Conservation (phyloP, 2,797 vertebrate genomes). For the Helarctos malayanus region DNA sequence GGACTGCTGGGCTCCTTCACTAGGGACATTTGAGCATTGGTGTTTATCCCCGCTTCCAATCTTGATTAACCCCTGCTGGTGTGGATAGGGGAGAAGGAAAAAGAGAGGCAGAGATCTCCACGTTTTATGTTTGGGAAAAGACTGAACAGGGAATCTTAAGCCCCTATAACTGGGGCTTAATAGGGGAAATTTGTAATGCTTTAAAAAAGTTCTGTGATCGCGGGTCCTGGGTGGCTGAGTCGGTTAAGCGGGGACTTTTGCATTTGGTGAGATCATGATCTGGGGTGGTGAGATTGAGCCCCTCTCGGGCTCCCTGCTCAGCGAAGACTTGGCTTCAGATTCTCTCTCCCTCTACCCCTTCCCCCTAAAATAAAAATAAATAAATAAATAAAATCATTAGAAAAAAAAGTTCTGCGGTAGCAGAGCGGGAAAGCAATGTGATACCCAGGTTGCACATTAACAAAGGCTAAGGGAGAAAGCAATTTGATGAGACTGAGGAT, state of each 20-base stretch:
- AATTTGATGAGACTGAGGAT: background rate
- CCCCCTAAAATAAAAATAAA: background rate
- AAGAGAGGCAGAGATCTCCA: background rate
- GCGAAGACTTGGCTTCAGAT: background rate
- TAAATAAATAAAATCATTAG: background rate
- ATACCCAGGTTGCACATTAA: background rate
- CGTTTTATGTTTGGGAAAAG: background rate
- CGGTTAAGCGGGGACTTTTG: background rate
- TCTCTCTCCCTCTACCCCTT: background rate
- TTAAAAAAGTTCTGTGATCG: background rate
- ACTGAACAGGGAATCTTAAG: background rate
- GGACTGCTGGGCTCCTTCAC: background rate
- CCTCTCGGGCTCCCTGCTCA: background rate
- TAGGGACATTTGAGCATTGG: background rate
- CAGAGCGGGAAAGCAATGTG: accelerated
- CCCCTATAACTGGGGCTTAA: accelerated
- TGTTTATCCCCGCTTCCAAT: background rate
- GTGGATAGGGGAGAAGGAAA: accelerated
- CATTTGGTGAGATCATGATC: background rate
- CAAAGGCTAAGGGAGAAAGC: background rate
- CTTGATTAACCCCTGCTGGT: background rate
- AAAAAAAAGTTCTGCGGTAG: background rate
- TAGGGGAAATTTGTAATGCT: background rate
- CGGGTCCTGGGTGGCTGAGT: background rate
- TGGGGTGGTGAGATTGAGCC: background rate